Percentiles rank a stretch among this genome's conserved stretches.
These are phyloP conservation scores for Schizaphis graminum DNA, from an alignment of 2,888 invertebrate species.

Conservation along the genomic window DNA sequence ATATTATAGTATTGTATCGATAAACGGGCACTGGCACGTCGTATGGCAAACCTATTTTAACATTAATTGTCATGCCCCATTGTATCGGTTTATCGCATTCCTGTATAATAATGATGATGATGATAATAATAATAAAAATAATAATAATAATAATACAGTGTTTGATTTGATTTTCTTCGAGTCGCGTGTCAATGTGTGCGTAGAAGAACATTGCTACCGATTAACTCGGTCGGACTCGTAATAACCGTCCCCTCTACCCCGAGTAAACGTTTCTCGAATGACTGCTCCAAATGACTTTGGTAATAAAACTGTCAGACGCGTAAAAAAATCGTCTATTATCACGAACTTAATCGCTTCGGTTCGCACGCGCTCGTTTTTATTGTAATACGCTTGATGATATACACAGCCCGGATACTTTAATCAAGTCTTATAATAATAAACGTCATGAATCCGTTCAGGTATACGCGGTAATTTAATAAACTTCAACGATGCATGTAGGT, in stretches of 20 bases:
- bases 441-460: neutral
- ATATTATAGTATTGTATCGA: neutral
- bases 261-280: neutral
- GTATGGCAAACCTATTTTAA: neutral
- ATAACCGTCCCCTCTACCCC: neutral
- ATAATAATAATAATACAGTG: neutral
- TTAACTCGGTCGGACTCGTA: neutral
- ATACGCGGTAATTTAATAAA: neutral
- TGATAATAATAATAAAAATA: neutral
- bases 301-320: slow-evolving; percentile 21
- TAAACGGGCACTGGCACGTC: neutral
- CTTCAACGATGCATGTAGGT: neutral
- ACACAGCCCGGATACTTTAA: neutral
- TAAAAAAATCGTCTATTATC: slow-evolving; percentile 30
- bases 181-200: slow-evolving; percentile 9
- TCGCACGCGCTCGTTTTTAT: neutral
- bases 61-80: neutral
- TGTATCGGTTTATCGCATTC: neutral
- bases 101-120: neutral
- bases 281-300: slow-evolving; percentile 23
- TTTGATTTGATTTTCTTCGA: neutral
- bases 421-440: neutral
- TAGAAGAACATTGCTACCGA: neutral
- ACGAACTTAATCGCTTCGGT: slow-evolving; percentile 30
- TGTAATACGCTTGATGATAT: neutral